A percentile compares a stretch with the other conserved stretches of the same genome.
Conservation (phyloP, 2,888 invertebrate species). For the Clepsis dumicolana region DNA sequence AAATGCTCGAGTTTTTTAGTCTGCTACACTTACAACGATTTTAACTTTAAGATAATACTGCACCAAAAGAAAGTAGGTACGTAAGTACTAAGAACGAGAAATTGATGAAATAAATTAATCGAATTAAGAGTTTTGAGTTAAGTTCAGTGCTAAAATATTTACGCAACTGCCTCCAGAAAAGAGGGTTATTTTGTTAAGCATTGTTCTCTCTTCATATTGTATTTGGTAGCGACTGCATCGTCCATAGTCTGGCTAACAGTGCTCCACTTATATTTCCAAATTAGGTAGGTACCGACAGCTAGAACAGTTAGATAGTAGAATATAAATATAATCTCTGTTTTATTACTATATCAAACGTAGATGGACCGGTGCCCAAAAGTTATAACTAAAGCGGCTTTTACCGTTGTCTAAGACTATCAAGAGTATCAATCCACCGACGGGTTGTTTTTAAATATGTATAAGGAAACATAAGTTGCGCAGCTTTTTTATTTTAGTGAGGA, state of each 20-base stretch:
- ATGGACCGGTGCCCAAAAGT: not conserved
- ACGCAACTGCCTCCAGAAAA: too few relatives aligned
- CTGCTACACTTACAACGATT: not conserved
- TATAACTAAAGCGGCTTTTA: not conserved
- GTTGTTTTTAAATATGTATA: too few relatives aligned
- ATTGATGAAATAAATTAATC: not conserved
- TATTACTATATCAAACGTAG: not conserved
- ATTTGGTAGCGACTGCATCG: too few relatives aligned
- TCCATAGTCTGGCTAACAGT: not conserved
- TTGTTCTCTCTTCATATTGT: too few relatives aligned
- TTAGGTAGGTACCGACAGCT: slow-evolving; percentile 3
- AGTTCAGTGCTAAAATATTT: too few relatives aligned
- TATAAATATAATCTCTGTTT: slow-evolving; percentile 7
- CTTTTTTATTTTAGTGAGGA: too few relatives aligned
- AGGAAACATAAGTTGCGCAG: too few relatives aligned
- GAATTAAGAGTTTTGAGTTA: not conserved
- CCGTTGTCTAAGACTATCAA: not conserved
- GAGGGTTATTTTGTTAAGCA: too few relatives aligned
- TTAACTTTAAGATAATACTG: not conserved
- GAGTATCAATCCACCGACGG: not conserved
- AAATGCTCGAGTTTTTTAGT: not conserved
- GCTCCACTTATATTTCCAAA: not conserved
- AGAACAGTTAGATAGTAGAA: not conserved
- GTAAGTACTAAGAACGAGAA: not conserved
- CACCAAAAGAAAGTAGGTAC: not conserved